Evolutionary conservation across 2,888 invertebrate species (phyloP), one percentile per base, ranked within the genome.

Genomic region (Caenorhabditis uteleia): DNA sequence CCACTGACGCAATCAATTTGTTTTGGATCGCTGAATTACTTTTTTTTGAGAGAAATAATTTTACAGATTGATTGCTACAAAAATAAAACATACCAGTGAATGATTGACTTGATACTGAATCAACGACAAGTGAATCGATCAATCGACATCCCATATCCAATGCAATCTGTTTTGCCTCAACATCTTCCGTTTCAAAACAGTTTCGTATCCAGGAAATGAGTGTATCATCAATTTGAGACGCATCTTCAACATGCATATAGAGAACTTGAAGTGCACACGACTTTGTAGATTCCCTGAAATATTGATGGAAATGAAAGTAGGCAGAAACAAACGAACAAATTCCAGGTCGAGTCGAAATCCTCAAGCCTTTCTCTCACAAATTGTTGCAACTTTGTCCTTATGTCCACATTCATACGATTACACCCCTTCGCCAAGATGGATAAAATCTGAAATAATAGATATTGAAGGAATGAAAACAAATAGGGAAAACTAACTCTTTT

Each of bases 201-300:
- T 58, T 58, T 7, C 45, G 44, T 45, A 65, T 50, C 64, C 64
- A 65, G 2, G n/a, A 8, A 10, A 58, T 33, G 8, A 62, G 18
- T 2, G 51, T 43, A 2, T 45, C 33, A 36, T 53, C 45, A 18
- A 16, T 26, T 12, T 47, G 20, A 46, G n/a, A n/a, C 2, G 23
- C 27, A 20, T 16, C 18, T 0, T 3, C 20, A n/a, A 12, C n/a
- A 7, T 14, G 26, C n/a, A 31, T 23, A 16, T 53, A 53, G 33
- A 38, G 47, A 26, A 64, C 21, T 23, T 53, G 47, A 8, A 39
- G 53, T 12, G 53, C 57, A 14, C 53, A 47, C 2, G 53, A 57
- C 31, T 45, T 45, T 3, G 64, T 64, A 2, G 64, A 64, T 18
- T 48, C 42, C 0, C 40, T 39, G 40, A 5, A 31, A 40, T 23